Evolutionary conservation across 2,888 invertebrate species (phyloP), one percentile per base, ranked within the genome.

Genomic region (Oligia strigilis): DNA sequence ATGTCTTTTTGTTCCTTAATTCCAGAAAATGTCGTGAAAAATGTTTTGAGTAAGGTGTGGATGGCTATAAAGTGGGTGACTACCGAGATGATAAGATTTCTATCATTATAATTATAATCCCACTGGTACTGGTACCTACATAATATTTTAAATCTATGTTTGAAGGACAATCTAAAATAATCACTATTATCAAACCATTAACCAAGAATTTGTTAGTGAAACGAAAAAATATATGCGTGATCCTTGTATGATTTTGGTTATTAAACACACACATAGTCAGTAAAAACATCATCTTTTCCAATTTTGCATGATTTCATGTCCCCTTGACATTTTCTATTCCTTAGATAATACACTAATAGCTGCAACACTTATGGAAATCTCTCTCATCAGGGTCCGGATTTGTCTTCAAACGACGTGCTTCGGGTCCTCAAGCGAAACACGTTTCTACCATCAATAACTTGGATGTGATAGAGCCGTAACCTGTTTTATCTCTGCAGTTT

Each of bases 381-480:
- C 66, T 66, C n/a, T 72, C 73, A 73, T 82, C 60, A 55, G 52
- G 19, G 0, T 5, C 29, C 70, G 82, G 82, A 82, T 82, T 71
- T 82, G 65, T 86, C 60, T 82, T 66, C 14, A n/a, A 29, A 23
- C 9, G 2, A 82, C 82, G 86, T 82, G 82, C 60, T 71, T 55
- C 40, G 75, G 75, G 14, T 71, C 82, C 13, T 8, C 0, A 71
- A 86, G 13, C 17, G 4, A 17, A 52, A 36, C 82, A 82, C 81
- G 85, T 40, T 0, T 19, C 19, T 0, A 14, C 6, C 52, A 86
- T 82, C 65, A 74, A 75, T 86, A 72, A 81, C 82, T 14, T 13
- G 4, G 14, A 58, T 84, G 71, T 55, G 81, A 85, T 85, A 67
- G 55, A 67, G 29, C 71, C 14, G 81, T 67, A 17, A 17, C 29